A percentile compares a stretch with the other conserved stretches of the same genome.
phyloP scores from a whole-genome alignment of 1,140 invertebrate genomes.

The Tetramorium alpestre region DNA sequence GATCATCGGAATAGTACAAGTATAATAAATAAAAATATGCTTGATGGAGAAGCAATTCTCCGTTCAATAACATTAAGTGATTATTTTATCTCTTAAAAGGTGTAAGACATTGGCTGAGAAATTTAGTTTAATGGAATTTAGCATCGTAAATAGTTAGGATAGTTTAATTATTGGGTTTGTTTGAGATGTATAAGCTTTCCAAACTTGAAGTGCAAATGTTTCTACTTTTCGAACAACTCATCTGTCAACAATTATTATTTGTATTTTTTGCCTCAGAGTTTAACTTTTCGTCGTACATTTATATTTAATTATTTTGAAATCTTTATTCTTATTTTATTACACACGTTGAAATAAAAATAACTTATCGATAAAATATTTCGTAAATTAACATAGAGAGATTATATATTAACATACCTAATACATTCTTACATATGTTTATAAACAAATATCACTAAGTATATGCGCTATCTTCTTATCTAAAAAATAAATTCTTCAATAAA shows the following conservation, averaged over 20 bases:
- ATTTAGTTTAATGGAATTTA: neutral
- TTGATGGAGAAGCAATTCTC: neutral
- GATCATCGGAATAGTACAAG: neutral
- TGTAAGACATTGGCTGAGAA: neutral
- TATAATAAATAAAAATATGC: neutral
- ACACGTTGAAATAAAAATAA: neutral
- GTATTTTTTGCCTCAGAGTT: neutral
- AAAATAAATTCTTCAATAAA: conserved; percentile 8
- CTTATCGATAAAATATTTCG: neutral
- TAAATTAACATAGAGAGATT: neutral
- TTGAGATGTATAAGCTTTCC: neutral
- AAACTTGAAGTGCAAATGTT: neutral
- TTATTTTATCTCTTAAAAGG: conserved; percentile 10
- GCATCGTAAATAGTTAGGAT: neutral
- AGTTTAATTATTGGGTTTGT: neutral
- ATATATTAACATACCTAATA: neutral
- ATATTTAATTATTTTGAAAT: neutral
- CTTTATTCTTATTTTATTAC: neutral
- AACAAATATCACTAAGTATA: neutral
- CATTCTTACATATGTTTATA: neutral
- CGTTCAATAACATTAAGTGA: neutral
- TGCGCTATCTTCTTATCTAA: neutral
- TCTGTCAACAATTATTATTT: neutral
- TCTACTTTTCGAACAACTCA: neutral
- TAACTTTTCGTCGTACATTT: neutral